Conservation (phyloP, 2,797 vertebrate genomes). For the Oreochromis grahami region DNA sequence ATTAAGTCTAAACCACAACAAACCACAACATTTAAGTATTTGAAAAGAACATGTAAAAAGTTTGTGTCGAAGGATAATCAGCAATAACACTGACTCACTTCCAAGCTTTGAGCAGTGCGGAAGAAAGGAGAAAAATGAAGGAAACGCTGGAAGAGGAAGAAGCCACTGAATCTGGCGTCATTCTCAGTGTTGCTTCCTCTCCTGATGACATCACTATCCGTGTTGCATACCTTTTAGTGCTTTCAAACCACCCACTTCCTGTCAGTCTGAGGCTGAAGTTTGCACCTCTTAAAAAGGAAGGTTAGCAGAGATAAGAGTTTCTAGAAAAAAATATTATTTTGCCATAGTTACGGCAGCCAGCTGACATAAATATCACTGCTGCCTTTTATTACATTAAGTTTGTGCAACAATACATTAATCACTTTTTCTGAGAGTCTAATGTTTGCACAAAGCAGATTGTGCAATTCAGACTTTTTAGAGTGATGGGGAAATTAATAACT, state of each 20-base stretch:
- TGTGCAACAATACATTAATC: background rate
- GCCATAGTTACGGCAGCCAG: background rate
- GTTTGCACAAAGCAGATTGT: background rate
- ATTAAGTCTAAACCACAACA: background rate
- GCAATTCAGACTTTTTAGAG: background rate
- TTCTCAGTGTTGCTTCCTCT: conserved; percentile 43
- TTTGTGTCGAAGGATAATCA: background rate
- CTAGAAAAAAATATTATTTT: background rate
- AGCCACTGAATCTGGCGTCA: conserved; percentile 46
- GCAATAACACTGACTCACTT: background rate
- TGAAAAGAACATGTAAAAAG: background rate
- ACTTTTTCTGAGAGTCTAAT: background rate
- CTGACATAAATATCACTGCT: background rate
- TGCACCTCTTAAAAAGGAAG: conserved; percentile 3
- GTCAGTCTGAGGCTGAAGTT: conserved; percentile 25
- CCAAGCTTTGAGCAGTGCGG: conserved; percentile 1
- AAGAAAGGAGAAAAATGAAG: conserved; percentile 23
- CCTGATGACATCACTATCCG: conserved; percentile 45
- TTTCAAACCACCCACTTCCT: conserved; percentile 55
- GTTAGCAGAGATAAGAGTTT: background rate
- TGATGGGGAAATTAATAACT: background rate
- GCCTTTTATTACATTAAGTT: background rate
- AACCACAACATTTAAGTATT: background rate
- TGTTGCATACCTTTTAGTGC: conserved; percentile 2
- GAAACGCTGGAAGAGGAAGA: conserved; percentile 55